Base-by-base conservation (phyloP, 2,113 vertebrate genomes). In the Crocuta crocuta region DNA sequence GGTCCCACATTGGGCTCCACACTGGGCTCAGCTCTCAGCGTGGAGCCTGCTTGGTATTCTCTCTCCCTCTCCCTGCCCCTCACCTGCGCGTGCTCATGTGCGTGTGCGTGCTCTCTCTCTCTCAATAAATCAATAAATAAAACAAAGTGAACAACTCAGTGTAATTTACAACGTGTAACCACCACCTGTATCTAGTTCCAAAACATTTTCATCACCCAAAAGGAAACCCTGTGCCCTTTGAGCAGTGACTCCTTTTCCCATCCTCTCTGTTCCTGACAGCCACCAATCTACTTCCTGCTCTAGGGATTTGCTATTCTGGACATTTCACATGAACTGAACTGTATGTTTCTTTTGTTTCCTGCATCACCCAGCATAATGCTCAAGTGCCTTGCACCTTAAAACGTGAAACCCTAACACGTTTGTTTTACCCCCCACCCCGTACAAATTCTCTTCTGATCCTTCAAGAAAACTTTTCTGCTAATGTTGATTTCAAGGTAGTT, bases 381-480 rank as follows among this genome's bases (percentile, higher is more conserved):
- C 81, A 79, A 61, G 43, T 53, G 26, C 24, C 26, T 68, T 91
- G 63, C 8, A 63, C 61, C 28, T 93, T 81, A 88, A 89, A 71
- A 82, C 50, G 26, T 53, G 45, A 90, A 87, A 24, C 12, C 45
- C 70, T 74, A 88, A 94, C 33, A 85, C 10, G 19, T 89, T 92
- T 96, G 28, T 68, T 83, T 79, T 10, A n/a, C 31, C 17, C 7
- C 15, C 33, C n/a, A 24, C 17, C 7, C 19, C 33, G 15, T 43
- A 50, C 48, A 87, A 94, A 94, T 53, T 76, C 53, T 89, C 48
- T 80, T 85, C 58, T 81, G 43, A 48, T 70, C 28, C 87, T 97
- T 91, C 24, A 84, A 66, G 65, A 91, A 91, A 73, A 87, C 33
- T 61, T 70, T 92, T 35, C 71, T 83, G 68, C 48, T 58, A 80